Evolutionary conservation across 2,888 invertebrate genomes (phyloP).

Genomic region (Drepana falcataria): DNA sequence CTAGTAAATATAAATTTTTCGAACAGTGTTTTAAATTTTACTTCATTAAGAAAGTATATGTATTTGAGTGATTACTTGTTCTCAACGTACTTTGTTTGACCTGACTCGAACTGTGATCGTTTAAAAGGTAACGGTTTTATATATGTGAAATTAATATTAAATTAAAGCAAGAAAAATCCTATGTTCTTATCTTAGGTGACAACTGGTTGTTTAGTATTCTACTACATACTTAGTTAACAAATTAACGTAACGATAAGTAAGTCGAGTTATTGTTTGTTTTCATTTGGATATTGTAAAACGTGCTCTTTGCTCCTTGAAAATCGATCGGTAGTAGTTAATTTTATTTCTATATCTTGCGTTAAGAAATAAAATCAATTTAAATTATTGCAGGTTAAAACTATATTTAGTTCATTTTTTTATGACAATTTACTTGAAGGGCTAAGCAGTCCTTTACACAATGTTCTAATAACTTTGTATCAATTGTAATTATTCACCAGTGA

Average conservation of each 20-base stretch:
- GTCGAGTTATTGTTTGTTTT: neutral
- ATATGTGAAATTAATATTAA: conserved; percentile 14
- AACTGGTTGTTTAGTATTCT: neutral
- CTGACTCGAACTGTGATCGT: conserved; percentile 57
- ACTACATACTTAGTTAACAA: neutral
- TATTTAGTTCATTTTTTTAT: no score
- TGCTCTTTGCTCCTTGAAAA: neutral
- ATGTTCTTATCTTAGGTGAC: neutral
- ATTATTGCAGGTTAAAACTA: no score
- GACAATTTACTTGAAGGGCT: no score
- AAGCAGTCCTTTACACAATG: no score
- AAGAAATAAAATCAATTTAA: no score
- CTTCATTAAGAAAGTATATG: conserved; percentile 41
- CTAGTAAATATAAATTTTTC: conserved; percentile 39
- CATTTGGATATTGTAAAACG: neutral
- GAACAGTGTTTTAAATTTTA: conserved; percentile 51
- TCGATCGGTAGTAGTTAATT: neutral
- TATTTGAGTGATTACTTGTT: conserved; percentile 41
- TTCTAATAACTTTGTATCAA: no score
- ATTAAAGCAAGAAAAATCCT: neutral
- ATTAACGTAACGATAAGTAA: neutral
- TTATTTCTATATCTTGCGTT: neutral
- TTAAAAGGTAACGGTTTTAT: conserved; percentile 68
- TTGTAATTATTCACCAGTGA: no score
- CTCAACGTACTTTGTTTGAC: conserved; percentile 65